phyloP scores from a whole-genome alignment of 2,113 vertebrate species.

The Gallinago jamesoni region DNA sequence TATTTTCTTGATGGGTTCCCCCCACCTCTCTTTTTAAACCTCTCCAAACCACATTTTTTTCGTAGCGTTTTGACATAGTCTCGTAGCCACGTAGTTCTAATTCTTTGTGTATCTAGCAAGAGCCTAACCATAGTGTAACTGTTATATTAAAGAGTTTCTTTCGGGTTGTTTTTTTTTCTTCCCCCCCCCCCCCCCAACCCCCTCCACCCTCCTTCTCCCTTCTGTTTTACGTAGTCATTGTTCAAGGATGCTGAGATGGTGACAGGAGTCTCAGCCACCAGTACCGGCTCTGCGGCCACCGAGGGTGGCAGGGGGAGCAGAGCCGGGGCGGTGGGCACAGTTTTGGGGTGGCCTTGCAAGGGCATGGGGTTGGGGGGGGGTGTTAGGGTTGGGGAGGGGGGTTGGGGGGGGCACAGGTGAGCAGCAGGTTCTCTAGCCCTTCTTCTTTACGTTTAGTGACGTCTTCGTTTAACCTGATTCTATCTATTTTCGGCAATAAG shows the following conservation, averaged over 20 bases:
- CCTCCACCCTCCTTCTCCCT: not conserved
- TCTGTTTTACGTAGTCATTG: slow-evolving; percentile 59
- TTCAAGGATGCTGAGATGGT: slow-evolving; percentile 84
- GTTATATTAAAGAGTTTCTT: slow-evolving; percentile 79
- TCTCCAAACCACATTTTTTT: slow-evolving; percentile 73
- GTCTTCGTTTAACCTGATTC: slow-evolving; percentile 91
- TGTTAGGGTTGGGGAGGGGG: too few relatives aligned
- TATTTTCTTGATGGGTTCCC: slow-evolving; percentile 77
- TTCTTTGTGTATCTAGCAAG: slow-evolving; percentile 76
- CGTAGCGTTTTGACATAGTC: slow-evolving; percentile 75
- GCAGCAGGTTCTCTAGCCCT: slow-evolving; percentile 84
- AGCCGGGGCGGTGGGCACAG: not conserved
- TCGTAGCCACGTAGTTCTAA: slow-evolving; percentile 76
- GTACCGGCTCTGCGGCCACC: slow-evolving; percentile 71
- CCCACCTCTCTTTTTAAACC: slow-evolving; percentile 62
- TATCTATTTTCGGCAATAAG: slow-evolving; percentile 99
- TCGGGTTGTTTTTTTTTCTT: not conserved
- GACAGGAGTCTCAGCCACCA: slow-evolving; percentile 77
- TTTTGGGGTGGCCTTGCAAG: slow-evolving; percentile 44
- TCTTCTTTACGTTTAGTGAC: slow-evolving; percentile 80
- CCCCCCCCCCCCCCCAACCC: not conserved
- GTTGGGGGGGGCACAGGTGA: slow-evolving; percentile 69
- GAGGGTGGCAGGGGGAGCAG: slow-evolving; percentile 67
- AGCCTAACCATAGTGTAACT: slow-evolving; percentile 78
- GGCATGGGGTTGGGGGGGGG: not conserved